Evolutionary conservation across 2,797 vertebrate genomes (phyloP), one percentile per base, ranked within the genome.

Genomic region (Coracias cyanogaster): DNA sequence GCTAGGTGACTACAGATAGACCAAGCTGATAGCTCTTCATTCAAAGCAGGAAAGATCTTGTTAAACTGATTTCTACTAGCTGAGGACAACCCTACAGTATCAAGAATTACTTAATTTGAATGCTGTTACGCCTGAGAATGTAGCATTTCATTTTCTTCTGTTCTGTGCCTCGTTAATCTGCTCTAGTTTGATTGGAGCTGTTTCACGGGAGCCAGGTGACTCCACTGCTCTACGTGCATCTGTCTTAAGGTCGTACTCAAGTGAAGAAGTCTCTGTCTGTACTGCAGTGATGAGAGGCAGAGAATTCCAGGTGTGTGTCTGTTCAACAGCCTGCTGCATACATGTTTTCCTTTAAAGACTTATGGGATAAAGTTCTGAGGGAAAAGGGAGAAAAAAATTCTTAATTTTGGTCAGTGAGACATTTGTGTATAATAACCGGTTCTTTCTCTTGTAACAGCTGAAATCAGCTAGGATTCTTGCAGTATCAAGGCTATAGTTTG

Each of bases 391-490:
- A 16, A 28, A 71, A 73, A 73, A n/a, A 64, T 58, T 54, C 39
- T 78, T 58, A 19, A 45, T 64, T 81, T 89, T 94, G 82, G 77
- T 86, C 87, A 70, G 33, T 67, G 64, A 92, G 64, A 52, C 21
- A 45, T 95, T 93, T 64, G 26, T 82, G 35, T 74, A 46, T 91
- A 94, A 88, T 84, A 46, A 89, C 88, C 49, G 33, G 66, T 81
- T 96, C 78, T 89, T 90, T 82, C 82, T 97, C 88, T 93, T 90
- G 33, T 46, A 89, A 89, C 91, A 95, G 86, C 94, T 97, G 95
- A 95, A 94, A 84, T 94, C 86, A 96, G 5, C 91, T 92, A 86
- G 86, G 87, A 66, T 90, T 77, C 83, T 94, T 94, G 73, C 64
- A 89, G 76, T 89, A 66, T 89, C 90, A 82, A 82, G 81, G 82